Evolutionary conservation across 1,140 invertebrate genomes (phyloP).

Genomic region (Agraylea sexmaculata): DNA sequence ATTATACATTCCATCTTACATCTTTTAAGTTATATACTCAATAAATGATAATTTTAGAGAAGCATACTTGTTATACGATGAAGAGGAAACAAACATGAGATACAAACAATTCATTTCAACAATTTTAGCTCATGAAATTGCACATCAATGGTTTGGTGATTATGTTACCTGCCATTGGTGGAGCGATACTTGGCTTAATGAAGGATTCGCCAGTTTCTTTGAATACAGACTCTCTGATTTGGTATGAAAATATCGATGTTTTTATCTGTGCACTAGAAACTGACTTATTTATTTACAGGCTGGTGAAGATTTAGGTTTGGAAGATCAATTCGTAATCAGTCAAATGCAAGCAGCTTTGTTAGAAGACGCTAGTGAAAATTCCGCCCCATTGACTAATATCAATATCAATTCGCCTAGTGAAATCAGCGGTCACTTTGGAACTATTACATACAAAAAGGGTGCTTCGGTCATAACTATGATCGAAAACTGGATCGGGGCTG

Average conservation of each 20-base stretch:
- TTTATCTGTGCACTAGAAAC: too few relatives aligned
- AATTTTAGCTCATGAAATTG: conserved; percentile 51
- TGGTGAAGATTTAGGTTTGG: conserved; percentile 38
- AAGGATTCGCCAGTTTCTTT: conserved; percentile 57
- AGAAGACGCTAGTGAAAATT: conserved; percentile 48
- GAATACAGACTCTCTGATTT: conserved; percentile 50
- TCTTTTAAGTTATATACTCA: neutral
- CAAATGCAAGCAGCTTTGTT: conserved; percentile 53
- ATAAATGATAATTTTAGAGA: conserved; percentile 33
- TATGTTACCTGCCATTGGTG: conserved; percentile 56
- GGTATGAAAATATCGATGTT: conserved; percentile 17
- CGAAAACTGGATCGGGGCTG: conserved; percentile 52
- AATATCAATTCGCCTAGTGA: conserved; percentile 36
- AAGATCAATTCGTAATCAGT: conserved; percentile 46
- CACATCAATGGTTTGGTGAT: conserved; percentile 59
- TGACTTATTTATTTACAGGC: conserved; percentile 26
- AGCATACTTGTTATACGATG: conserved; percentile 43
- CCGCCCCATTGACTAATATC: conserved; percentile 46
- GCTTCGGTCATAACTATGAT: conserved; percentile 66
- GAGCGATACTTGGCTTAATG: conserved; percentile 56
- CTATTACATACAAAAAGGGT: conserved; percentile 51
- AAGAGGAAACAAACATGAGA: conserved; percentile 32
- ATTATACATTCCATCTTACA: neutral
- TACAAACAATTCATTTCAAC: conserved; percentile 41
- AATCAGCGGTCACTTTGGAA: conserved; percentile 43